A percentile compares a stretch with the other conserved stretches of the same genome.
Evolutionary conservation across 53 echinoderm and acorn worm species (phyloP).

Genomic region (Henricia sp.): DNA sequence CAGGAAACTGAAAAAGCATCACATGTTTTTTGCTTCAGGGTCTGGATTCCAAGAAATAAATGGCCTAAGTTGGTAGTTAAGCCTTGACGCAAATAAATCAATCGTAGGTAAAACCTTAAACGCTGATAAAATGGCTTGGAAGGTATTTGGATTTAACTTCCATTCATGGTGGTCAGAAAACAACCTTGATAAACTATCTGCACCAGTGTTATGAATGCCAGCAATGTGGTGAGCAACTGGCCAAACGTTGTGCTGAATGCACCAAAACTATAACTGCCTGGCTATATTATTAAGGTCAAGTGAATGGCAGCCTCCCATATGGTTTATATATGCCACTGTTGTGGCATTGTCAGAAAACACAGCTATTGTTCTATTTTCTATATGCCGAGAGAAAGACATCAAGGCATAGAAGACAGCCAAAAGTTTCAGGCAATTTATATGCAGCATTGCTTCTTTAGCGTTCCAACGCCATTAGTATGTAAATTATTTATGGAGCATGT

Average conservation of each 20-base stretch:
- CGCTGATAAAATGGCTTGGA: background rate
- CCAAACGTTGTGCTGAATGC: background rate
- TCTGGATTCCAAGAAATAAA: background rate
- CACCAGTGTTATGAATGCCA: background rate
- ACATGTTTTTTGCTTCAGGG: background rate
- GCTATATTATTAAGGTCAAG: background rate
- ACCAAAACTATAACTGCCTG: constrained; percentile 5
- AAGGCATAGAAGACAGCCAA: background rate
- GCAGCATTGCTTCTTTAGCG: background rate
- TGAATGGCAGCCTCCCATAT: background rate
- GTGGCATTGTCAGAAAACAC: background rate
- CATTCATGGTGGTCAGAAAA: background rate
- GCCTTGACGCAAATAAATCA: background rate
- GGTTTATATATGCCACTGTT: no score
- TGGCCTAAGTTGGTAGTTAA: background rate
- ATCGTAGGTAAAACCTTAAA: background rate
- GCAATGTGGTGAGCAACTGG: background rate
- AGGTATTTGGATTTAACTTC: background rate
- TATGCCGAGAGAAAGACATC: background rate
- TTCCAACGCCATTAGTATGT: background rate
- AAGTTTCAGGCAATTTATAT: background rate
- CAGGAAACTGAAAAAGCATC: background rate
- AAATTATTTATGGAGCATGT: background rate
- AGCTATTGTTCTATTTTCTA: background rate
- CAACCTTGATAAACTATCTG: background rate